Evolutionary conservation across 2,113 vertebrate genomes (phyloP).

Genomic region (Pygoscelis adeliae): DNA sequence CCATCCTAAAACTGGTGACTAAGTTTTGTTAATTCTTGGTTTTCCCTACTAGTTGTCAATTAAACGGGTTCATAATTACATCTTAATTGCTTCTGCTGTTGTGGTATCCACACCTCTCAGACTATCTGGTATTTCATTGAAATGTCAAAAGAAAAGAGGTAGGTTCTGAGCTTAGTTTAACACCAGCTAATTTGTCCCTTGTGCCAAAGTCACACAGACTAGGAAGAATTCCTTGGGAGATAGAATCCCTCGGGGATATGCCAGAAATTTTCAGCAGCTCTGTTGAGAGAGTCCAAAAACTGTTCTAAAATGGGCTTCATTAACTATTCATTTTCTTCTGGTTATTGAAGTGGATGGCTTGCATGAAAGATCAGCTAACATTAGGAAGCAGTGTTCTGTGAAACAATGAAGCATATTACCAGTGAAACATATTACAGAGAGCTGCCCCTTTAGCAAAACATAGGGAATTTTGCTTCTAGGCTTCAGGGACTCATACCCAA

Average conservation of each 20-base stretch:
- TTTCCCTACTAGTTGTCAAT: background rate
- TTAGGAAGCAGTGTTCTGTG: conserved; percentile 14
- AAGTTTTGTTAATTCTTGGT: background rate
- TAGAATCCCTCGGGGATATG: background rate
- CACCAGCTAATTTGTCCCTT: background rate
- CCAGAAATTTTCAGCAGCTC: conserved; percentile 23
- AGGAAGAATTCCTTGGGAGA: background rate
- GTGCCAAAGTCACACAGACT: background rate
- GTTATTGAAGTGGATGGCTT: conserved; percentile 18
- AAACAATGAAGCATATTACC: background rate
- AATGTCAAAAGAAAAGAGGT: conserved; percentile 5
- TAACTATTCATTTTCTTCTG: conserved; percentile 51
- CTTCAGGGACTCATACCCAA: background rate
- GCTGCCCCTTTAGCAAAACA: background rate
- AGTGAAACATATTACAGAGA: background rate
- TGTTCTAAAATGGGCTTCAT: conserved; percentile 20
- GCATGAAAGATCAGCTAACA: conserved; percentile 24
- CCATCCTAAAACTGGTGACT: background rate
- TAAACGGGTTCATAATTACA: background rate
- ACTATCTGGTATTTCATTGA: conserved; percentile 9
- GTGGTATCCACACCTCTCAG: background rate
- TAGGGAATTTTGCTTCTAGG: background rate
- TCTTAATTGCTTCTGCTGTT: background rate
- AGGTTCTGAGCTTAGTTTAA: conserved; percentile 14
- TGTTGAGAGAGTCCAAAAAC: background rate